Conservation (phyloP, 1,140 invertebrate species). For the Microplitis mediator region DNA sequence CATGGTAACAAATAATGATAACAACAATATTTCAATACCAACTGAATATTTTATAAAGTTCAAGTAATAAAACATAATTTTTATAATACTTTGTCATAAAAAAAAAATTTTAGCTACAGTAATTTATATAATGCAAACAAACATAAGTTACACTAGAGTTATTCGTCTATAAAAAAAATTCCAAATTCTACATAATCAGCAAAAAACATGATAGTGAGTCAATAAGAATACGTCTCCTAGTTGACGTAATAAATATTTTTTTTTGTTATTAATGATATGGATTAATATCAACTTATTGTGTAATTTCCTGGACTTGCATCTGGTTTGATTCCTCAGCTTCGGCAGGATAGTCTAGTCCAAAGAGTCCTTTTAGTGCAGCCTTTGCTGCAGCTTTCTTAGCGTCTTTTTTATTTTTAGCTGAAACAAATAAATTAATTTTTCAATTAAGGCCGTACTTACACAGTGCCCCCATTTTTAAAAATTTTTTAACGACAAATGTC, state of each 20-base stretch:
- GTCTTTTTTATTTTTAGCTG: constrained; percentile 65
- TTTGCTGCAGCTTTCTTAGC: constrained; percentile 64
- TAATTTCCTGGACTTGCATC: neutral
- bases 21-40: neutral
- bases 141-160: too few species aligned
- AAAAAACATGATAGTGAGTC: too few species aligned
- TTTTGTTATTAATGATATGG: neutral
- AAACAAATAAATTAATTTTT: constrained; percentile 22
- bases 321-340: constrained; percentile 16
- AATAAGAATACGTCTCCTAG: too few species aligned
- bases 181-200: too few species aligned
- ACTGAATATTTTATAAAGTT: neutral
- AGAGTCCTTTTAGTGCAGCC: constrained; percentile 54
- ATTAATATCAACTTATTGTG: neutral
- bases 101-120: too few species aligned
- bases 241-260: too few species aligned
- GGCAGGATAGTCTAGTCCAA: constrained; percentile 49
- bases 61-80: too few species aligned
- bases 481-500: too few species aligned
- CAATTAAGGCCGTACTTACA: neutral
- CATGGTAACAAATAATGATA: neutral
- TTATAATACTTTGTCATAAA: too few species aligned
- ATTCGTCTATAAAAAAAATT: too few species aligned
- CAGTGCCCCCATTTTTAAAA: neutral
- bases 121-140: too few species aligned